These are phyloP conservation scores for Eupelmus urozonus DNA, from an alignment of 2,888 invertebrate genomes.

Conservation along the genomic window DNA sequence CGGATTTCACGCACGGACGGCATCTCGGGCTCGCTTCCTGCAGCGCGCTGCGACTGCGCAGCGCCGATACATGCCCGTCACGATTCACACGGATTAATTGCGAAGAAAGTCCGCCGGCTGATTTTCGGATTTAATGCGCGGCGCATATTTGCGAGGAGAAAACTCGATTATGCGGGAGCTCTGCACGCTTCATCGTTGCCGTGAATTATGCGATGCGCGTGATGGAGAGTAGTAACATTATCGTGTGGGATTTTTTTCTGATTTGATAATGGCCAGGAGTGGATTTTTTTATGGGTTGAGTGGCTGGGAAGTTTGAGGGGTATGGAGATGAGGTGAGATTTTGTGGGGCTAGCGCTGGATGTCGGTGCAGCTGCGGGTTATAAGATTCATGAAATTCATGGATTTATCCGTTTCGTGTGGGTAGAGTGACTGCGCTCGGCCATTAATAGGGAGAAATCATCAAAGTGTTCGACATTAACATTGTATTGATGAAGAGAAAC, in stretches of 20 bases:
- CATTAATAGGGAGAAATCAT: background rate
- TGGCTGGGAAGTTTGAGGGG: too few relatives aligned
- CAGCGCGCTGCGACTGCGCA: background rate
- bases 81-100: constrained; percentile 8
- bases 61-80: background rate
- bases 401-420: too few relatives aligned
- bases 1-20: constrained; percentile 1
- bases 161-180: constrained; percentile 18
- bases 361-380: too few relatives aligned
- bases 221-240: too few relatives aligned
- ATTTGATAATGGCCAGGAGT: too few relatives aligned
- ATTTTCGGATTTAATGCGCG: background rate
- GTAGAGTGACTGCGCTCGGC: too few relatives aligned
- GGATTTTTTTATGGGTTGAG: too few relatives aligned
- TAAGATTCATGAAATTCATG: too few relatives aligned
- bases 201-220: constrained; percentile 1
- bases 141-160: constrained; percentile 18
- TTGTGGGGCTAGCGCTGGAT: too few relatives aligned
- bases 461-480: background rate
- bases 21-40: constrained; percentile 15
- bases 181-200: constrained; percentile 12
- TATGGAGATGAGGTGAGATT: too few relatives aligned
- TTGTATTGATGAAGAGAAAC: constrained; percentile 21
- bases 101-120: constrained; percentile 3
- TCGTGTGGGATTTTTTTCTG: too few relatives aligned